phyloP scores from a whole-genome alignment of 2,797 vertebrate species.

The Micrastur ruficollis region DNA sequence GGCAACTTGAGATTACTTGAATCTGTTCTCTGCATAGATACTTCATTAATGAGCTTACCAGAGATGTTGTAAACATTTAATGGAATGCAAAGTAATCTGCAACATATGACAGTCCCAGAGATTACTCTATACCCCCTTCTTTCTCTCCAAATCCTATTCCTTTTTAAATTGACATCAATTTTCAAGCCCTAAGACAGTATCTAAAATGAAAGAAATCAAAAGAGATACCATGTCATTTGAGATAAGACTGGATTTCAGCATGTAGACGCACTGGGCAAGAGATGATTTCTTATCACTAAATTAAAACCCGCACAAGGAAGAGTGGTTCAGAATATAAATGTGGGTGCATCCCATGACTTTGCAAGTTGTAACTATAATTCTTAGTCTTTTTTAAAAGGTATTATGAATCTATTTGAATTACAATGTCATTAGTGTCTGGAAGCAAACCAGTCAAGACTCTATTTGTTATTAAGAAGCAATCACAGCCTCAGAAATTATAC shows the following conservation, averaged over 20 bases:
- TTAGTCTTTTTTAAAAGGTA: neutral
- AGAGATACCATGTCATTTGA: neutral
- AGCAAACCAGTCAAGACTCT: neutral
- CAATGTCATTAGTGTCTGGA: neutral
- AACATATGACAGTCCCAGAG: neutral
- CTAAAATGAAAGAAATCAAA: neutral
- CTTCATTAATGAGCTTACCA: neutral
- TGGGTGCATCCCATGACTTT: neutral
- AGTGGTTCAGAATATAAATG: neutral
- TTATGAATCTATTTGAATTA: neutral
- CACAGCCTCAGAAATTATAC: neutral
- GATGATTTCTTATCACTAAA: neutral
- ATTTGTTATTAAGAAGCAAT: neutral
- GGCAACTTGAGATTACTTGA: neutral
- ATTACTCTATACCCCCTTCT: neutral
- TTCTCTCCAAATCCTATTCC: neutral
- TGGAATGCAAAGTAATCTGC: neutral
- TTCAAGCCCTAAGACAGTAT: neutral
- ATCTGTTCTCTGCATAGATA: neutral
- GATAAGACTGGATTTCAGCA: neutral
- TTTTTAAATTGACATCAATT: neutral
- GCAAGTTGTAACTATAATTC: neutral
- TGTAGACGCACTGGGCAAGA: fast-evolving
- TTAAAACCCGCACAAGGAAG: neutral
- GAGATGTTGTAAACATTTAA: neutral